Conservation (phyloP, 23 tunicate genomes). For the Diplosoma virens region DNA sequence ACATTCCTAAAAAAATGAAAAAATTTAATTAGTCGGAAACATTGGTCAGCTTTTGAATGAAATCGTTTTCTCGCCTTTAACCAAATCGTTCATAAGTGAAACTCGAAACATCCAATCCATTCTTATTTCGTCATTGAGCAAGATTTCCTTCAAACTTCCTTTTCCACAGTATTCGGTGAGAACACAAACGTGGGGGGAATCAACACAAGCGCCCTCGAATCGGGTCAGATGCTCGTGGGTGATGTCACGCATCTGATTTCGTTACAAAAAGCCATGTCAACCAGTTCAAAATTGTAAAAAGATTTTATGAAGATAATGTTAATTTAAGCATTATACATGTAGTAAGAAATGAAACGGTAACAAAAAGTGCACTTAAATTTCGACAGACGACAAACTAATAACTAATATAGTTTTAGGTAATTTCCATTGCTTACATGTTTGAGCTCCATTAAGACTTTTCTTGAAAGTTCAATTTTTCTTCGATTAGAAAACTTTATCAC, state of each 20-base stretch:
- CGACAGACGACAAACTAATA: too few species aligned
- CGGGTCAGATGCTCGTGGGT: conserved; percentile 87
- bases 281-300: too few species aligned
- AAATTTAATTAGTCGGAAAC: too few species aligned
- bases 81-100: conserved; percentile 91
- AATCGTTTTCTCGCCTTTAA: conserved; percentile 55
- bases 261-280: too few species aligned
- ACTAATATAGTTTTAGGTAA: too few species aligned
- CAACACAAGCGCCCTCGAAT: conserved; percentile 93
- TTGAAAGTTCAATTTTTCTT: conserved; percentile 67
- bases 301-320: too few species aligned
- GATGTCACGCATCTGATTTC: conserved; percentile 89
- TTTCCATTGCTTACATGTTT: conserved; percentile 75
- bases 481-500: conserved; percentile 60
- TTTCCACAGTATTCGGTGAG: conserved; percentile 85
- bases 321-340: too few species aligned
- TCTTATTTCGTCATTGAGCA: conserved; percentile 66
- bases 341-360: too few species aligned
- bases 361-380: too few species aligned
- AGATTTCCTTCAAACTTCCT: conserved; percentile 81
- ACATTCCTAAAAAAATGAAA: conserved; percentile 83
- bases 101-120: conserved; percentile 87
- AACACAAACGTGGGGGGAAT: conserved; percentile 83
- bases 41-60: too few species aligned
- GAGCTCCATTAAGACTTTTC: conserved; percentile 71